Evolutionary conservation across 2,888 invertebrate species (phyloP).

Genomic region (Lagria hirta): DNA sequence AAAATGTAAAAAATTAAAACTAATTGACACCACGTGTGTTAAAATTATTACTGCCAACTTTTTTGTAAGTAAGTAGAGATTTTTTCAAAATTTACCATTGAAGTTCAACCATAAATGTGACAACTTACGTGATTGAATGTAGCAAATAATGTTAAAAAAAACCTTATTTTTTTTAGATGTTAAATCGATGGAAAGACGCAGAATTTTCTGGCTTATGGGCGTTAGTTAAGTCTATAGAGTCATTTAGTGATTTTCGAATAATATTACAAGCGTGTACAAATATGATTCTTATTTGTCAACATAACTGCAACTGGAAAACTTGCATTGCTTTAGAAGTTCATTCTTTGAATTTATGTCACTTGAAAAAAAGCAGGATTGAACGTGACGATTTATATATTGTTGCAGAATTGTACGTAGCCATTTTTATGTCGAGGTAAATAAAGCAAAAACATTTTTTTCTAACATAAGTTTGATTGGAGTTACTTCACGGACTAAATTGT

Average conservation of each 20-base stretch:
- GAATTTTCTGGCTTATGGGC: slow-evolving; percentile 62
- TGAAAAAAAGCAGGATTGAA: slow-evolving; percentile 50
- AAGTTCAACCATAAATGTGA: too few relatives aligned
- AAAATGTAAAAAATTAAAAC: too few relatives aligned
- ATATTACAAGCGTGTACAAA: slow-evolving; percentile 60
- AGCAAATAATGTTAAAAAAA: not conserved
- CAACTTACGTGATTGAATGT: not conserved
- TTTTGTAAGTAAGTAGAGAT: too few relatives aligned
- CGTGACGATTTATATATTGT: slow-evolving; percentile 54
- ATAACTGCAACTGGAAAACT: slow-evolving; percentile 39
- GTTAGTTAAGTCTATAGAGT: slow-evolving; percentile 57
- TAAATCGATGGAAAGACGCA: slow-evolving; percentile 53
- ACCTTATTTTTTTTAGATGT: slow-evolving; percentile 37
- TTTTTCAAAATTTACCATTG: too few relatives aligned
- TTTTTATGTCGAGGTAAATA: slow-evolving; percentile 42
- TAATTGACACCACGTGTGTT: too few relatives aligned
- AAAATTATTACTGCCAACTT: too few relatives aligned
- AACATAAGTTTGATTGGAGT: slow-evolving; percentile 22
- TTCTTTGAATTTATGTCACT: slow-evolving; percentile 51
- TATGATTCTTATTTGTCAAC: slow-evolving; percentile 53
- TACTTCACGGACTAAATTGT: too few relatives aligned
- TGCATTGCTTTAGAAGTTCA: slow-evolving; percentile 50
- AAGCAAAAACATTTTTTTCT: slow-evolving; percentile 8
- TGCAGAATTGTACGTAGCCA: slow-evolving; percentile 52
- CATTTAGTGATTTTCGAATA: slow-evolving; percentile 58